phyloP scores from a whole-genome alignment of 1,140 invertebrate species.

The Phocides pigmalion region DNA sequence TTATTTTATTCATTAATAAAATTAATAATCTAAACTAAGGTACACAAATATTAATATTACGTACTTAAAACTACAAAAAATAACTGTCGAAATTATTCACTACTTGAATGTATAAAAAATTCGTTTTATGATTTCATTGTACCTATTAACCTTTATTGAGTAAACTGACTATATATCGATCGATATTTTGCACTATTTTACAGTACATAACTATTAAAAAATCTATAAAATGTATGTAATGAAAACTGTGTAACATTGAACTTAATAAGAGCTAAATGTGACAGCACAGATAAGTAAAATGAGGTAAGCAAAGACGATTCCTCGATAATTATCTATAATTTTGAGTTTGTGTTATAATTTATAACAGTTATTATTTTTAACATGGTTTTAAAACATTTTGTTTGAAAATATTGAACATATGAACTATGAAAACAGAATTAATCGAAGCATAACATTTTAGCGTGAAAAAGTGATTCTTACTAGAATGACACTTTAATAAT shows the following conservation, averaged over 20 bases:
- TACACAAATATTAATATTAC: conserved; percentile 52
- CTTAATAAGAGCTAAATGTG: too few species aligned
- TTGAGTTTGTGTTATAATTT: too few species aligned
- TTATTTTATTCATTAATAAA: conserved; percentile 40
- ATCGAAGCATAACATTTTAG: too few species aligned
- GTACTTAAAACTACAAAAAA: conserved; percentile 49
- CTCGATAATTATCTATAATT: too few species aligned
- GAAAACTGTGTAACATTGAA: neutral
- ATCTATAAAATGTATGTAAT: neutral
- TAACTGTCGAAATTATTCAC: conserved; percentile 54
- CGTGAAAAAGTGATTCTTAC: too few species aligned
- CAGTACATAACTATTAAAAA: neutral
- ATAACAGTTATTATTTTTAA: too few species aligned
- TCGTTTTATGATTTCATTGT: conserved; percentile 66
- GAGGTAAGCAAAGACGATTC: too few species aligned
- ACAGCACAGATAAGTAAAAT: too few species aligned
- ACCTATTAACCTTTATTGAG: conserved; percentile 35
- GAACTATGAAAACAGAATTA: neutral
- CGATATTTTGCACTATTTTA: neutral
- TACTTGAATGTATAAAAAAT: conserved; percentile 55
- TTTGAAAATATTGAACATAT: too few species aligned
- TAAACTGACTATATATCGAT: neutral
- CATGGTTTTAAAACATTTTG: too few species aligned
- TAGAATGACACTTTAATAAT: too few species aligned
- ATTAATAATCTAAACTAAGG: conserved; percentile 49